Conservation (phyloP, 2,888 invertebrate species). For the Acanthacorydalis orientalis region DNA sequence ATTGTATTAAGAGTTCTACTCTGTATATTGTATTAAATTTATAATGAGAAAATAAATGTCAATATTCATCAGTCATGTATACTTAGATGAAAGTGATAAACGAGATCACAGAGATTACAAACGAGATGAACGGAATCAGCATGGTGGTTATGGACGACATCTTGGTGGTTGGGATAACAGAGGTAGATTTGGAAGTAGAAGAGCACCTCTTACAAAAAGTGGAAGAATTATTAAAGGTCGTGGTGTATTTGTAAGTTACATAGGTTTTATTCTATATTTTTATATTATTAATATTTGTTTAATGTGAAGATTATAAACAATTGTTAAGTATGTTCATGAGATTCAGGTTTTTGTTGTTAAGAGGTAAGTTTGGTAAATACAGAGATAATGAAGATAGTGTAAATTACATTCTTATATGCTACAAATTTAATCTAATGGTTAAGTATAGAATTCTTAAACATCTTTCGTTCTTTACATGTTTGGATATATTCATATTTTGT, state of each 20-base stretch:
- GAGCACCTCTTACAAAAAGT: constrained; percentile 43
- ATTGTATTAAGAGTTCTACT: too few species aligned
- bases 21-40: too few species aligned
- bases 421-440: too few species aligned
- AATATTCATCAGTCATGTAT: too few species aligned
- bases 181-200: constrained; percentile 15
- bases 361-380: too few species aligned
- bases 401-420: too few species aligned
- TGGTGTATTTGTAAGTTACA: constrained; percentile 69
- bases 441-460: constrained; percentile 5
- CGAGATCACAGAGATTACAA: constrained; percentile 13
- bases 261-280: not conserved
- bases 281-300: too few species aligned
- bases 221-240: constrained; percentile 82
- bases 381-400: too few species aligned
- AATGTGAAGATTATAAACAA: too few species aligned
- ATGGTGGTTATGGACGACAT: constrained; percentile 17
- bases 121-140: constrained; percentile 6
- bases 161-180: constrained; percentile 19
- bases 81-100: constrained; percentile 10
- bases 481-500: constrained; percentile 10
- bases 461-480: constrained; percentile 7
- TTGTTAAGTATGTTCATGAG: too few species aligned
- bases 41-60: too few species aligned
- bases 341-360: too few species aligned